Conservation (phyloP, 2,797 vertebrate genomes). For the Scleropages formosus region DNA sequence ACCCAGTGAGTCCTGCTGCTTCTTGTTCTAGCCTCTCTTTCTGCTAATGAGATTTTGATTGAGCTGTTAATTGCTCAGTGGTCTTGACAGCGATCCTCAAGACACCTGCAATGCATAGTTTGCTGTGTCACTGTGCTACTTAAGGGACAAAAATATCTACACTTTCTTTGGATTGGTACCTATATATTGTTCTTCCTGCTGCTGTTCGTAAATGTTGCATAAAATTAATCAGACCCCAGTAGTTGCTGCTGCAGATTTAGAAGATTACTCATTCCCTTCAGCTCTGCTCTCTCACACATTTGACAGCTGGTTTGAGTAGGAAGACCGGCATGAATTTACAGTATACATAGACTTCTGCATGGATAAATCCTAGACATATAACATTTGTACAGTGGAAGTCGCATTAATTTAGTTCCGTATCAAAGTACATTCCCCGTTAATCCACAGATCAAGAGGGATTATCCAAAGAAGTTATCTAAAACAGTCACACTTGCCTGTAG, state of each 20-base stretch:
- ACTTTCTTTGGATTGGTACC: no score
- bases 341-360: neutral
- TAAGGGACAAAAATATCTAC: no score
- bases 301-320: neutral
- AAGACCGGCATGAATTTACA: neutral
- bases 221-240: no score
- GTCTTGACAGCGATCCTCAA: constrained; percentile 7
- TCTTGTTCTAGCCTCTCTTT: neutral
- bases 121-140: no score
- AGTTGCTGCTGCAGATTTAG: neutral
- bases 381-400: neutral
- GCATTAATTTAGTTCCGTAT: constrained; percentile 5
- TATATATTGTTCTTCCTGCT: no score
- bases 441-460: constrained; percentile 12
- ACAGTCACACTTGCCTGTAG: neutral
- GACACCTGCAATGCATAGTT: neutral
- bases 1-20: neutral
- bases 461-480: neutral
- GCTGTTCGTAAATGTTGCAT: neutral
- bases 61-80: neutral
- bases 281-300: neutral
- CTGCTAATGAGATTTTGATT: neutral
- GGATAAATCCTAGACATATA: neutral
- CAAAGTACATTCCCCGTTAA: neutral
- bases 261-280: neutral